Percentiles rank a stretch among this genome's conserved stretches.
phyloP scores from a whole-genome alignment of 1,140 invertebrate genomes.

The Drosophila littoralis region DNA sequence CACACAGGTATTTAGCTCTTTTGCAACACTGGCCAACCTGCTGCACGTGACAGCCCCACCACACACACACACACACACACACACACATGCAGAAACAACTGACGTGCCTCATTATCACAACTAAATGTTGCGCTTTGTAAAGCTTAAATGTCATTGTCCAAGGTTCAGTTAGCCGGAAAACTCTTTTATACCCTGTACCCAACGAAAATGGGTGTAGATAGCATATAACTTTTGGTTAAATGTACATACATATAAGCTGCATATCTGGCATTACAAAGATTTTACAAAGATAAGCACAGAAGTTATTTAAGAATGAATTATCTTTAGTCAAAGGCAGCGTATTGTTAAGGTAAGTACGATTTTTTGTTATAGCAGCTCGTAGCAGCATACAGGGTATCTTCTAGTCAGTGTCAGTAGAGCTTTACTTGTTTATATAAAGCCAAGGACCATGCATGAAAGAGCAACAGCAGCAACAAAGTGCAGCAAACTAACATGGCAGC shows the following conservation, averaged over 20 bases:
- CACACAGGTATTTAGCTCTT: constrained; percentile 34
- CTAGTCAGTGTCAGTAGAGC: too few relatives aligned
- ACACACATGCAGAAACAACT: background rate
- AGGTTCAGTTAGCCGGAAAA: constrained; percentile 1
- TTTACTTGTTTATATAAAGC: background rate
- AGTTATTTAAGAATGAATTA: too few relatives aligned
- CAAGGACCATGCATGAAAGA: constrained; percentile 33
- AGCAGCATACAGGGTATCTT: background rate
- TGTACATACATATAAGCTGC: too few relatives aligned
- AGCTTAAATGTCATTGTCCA: constrained; percentile 39
- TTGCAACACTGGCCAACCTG: constrained; percentile 33
- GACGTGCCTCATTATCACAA: constrained; percentile 46
- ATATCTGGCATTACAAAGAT: too few relatives aligned
- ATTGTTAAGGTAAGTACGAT: too few relatives aligned
- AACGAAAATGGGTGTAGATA: too few relatives aligned
- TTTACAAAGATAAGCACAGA: too few relatives aligned
- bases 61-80: background rate
- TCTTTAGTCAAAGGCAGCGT: too few relatives aligned
- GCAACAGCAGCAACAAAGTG: constrained; percentile 42
- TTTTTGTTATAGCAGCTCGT: too few relatives aligned
- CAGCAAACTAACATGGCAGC: constrained; percentile 34
- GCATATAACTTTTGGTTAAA: too few relatives aligned
- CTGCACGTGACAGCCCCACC: constrained; percentile 10
- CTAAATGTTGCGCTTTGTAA: constrained; percentile 44
- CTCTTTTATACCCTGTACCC: too few relatives aligned